Conservation (phyloP, 2,113 vertebrate species). For the Alligator sinensis region DNA sequence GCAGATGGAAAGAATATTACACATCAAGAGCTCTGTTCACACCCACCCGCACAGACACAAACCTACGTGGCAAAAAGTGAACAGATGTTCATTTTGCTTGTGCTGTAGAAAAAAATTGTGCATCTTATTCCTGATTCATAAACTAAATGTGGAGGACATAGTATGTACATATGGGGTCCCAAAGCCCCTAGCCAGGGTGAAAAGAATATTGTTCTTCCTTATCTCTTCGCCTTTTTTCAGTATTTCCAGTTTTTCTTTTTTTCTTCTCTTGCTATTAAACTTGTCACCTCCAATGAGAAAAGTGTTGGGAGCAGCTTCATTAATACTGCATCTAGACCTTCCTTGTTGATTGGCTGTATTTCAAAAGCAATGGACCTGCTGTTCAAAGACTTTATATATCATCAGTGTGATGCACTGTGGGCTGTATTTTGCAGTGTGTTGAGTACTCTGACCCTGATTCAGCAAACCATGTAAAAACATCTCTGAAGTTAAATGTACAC, state of each 20-base stretch:
- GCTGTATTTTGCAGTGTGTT: neutral
- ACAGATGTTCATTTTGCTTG: constrained; percentile 83
- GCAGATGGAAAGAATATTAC: constrained; percentile 78
- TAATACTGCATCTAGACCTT: neutral
- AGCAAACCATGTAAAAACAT: neutral
- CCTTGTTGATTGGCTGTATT: neutral
- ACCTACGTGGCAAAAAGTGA: constrained; percentile 76
- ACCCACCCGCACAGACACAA: constrained; percentile 74
- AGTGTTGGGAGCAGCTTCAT: neutral
- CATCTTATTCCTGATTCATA: constrained; percentile 74
- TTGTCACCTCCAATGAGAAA: neutral
- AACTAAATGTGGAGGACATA: constrained; percentile 75
- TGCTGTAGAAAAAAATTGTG: constrained; percentile 69
- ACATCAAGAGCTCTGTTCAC: constrained; percentile 78
- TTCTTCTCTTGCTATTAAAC: neutral
- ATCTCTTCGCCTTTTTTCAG: constrained; percentile 18
- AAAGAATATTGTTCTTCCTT: constrained; percentile 38
- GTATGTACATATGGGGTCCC: constrained; percentile 60
- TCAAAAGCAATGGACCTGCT: neutral
- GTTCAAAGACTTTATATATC: neutral
- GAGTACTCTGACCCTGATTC: neutral
- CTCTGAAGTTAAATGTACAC: neutral
- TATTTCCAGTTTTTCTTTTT: constrained; percentile 9
- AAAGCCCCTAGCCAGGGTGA: constrained; percentile 60
- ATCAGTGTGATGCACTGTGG: neutral